These are phyloP conservation scores for Dryococelus australis DNA, from an alignment of 2,888 invertebrate species.

Conservation along the genomic window DNA sequence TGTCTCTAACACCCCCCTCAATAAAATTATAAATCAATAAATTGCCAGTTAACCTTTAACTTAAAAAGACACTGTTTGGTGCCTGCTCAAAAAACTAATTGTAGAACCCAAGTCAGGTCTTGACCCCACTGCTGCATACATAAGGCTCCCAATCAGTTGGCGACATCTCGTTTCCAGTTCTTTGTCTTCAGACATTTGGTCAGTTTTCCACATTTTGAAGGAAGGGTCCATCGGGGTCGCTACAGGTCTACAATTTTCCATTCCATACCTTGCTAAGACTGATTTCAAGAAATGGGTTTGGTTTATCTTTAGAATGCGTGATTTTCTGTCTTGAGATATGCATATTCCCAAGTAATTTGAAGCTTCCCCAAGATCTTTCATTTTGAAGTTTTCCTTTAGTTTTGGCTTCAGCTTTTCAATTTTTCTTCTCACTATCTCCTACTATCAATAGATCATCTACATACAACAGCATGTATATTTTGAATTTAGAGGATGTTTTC, in stretches of 20 bases:
- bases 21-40: too few species aligned
- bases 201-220: neutral
- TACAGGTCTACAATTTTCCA: neutral
- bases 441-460: neutral
- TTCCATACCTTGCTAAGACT: neutral
- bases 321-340: too few species aligned
- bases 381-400: neutral
- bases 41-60: too few species aligned
- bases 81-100: neutral
- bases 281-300: neutral
- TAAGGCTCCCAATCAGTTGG: neutral
- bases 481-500: neutral
- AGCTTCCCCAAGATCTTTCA: neutral
- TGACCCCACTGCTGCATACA: neutral
- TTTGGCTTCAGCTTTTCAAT: neutral
- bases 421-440: neutral
- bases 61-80: neutral
- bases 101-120: neutral
- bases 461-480: neutral
- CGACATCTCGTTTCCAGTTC: neutral
- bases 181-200: too few species aligned
- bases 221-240: conserved; percentile 2
- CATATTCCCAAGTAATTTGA: neutral
- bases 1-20: too few species aligned
- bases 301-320: neutral